These are phyloP conservation scores for Melieria omissa DNA, from an alignment of 2,888 invertebrate genomes.

Conservation along the genomic window DNA sequence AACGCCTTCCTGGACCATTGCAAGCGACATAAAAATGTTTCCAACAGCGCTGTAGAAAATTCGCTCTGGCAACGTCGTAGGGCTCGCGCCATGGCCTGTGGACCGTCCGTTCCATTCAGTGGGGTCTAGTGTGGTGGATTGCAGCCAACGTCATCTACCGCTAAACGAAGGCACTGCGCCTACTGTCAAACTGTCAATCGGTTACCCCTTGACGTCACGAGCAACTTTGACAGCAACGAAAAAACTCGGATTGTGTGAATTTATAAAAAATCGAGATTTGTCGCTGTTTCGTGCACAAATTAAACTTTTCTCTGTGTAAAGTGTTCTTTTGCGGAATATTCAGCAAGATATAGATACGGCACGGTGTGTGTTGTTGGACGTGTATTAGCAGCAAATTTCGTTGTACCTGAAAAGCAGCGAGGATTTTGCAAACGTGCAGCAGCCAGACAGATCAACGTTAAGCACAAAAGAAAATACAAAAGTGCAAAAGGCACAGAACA, in stretches of 20 bases:
- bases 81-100: too few species aligned
- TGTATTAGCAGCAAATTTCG: neutral
- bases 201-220: slow-evolving; percentile 26
- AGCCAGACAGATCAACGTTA: neutral
- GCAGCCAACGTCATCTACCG: slow-evolving; percentile 1
- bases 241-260: slow-evolving; percentile 2
- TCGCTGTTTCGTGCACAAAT: neutral
- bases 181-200: neutral
- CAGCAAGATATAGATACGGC: too few species aligned
- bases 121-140: slow-evolving; percentile 5
- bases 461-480: neutral
- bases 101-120: too few species aligned
- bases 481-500: slow-evolving; percentile 16
- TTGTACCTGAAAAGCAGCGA: neutral
- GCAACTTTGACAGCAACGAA: slow-evolving; percentile 43
- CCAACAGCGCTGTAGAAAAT: too few species aligned
- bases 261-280: neutral
- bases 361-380: too few species aligned
- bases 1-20: too few species aligned
- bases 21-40: too few species aligned
- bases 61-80: too few species aligned
- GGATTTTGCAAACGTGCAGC: neutral
- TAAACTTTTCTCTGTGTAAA: neutral
- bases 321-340: neutral
- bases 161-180: neutral